Evolutionary conservation across 92 coral and sea anemone genomes (phyloP).

Genomic region (Actinernus sp.): DNA sequence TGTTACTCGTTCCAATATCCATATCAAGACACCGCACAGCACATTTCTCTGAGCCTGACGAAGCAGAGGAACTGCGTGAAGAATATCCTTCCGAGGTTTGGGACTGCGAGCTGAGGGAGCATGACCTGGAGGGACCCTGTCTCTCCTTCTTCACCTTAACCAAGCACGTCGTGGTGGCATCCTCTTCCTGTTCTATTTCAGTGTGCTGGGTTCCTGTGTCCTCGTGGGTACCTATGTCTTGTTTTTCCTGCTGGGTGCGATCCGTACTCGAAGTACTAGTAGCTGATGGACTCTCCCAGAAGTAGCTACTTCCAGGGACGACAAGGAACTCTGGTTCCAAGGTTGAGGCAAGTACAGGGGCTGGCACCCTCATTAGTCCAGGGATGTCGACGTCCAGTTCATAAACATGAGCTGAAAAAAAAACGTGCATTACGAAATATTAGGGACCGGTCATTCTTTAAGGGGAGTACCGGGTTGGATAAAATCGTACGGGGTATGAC

Average conservation of each 20-base stretch:
- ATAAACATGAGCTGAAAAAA: constrained; percentile 16
- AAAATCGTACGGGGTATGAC: no score
- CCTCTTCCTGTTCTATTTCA: no score
- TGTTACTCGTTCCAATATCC: neutral
- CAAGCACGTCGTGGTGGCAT: no score
- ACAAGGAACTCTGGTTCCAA: constrained; percentile 91
- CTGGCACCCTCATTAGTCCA: constrained; percentile 86
- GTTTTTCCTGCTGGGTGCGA: no score
- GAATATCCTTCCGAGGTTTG: constrained; percentile 13
- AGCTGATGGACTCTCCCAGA: constrained; percentile 75
- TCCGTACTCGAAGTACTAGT: no score
- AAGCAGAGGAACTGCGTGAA: constrained; percentile 37
- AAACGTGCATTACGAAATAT: no score
- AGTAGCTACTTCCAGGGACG: constrained; percentile 76
- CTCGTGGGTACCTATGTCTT: no score
- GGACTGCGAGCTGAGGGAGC: constrained; percentile 25
- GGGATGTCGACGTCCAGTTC: constrained; percentile 18
- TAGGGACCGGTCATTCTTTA: no score
- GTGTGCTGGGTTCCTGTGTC: no score
- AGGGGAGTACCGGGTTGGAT: no score
- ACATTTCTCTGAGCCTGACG: constrained; percentile 23
- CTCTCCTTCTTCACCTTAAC: no score
- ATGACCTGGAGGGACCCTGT: neutral
- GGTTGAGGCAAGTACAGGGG: constrained; percentile 83
- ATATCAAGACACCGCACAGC: constrained; percentile 2